phyloP scores from a whole-genome alignment of 2,888 invertebrate genomes.

The Monopis laevigella region DNA sequence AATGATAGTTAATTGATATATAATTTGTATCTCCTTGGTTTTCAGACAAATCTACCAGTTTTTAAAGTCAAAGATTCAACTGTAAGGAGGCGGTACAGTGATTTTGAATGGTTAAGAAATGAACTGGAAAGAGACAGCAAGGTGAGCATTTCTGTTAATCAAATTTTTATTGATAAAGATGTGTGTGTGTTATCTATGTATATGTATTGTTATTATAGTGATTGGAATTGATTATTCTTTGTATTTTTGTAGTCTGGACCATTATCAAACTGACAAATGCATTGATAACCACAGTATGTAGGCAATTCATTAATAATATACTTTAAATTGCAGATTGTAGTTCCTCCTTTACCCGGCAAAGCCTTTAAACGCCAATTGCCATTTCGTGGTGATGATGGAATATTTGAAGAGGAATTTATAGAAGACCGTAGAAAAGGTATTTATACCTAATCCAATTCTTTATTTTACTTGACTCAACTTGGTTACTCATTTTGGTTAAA shows the following conservation, averaged over 20 bases:
- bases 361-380: slow-evolving; percentile 98
- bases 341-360: slow-evolving; percentile 97
- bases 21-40: no score
- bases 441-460: neutral
- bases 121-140: slow-evolving; percentile 99
- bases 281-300: no score
- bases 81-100: slow-evolving; percentile 96
- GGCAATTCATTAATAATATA: no score
- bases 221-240: no score
- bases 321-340: slow-evolving; percentile 95
- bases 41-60: slow-evolving; percentile 97
- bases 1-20: no score
- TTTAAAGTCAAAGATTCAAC: slow-evolving; percentile 99
- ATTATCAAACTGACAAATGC: no score
- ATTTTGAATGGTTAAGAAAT: slow-evolving; percentile 99
- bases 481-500: no score
- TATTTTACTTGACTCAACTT: no score
- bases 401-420: slow-evolving; percentile 99
- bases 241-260: no score
- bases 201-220: no score
- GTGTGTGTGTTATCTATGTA: slow-evolving; percentile 13
- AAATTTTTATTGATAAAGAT: slow-evolving; percentile 5
- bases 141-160: slow-evolving; percentile 58
- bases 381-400: slow-evolving; percentile 98
- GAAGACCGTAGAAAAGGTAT: slow-evolving; percentile 94